Percentiles rank a stretch among this genome's conserved stretches.
Evolutionary conservation across 2,888 invertebrate genomes (phyloP).

Genomic region (Agrochola macilenta): DNA sequence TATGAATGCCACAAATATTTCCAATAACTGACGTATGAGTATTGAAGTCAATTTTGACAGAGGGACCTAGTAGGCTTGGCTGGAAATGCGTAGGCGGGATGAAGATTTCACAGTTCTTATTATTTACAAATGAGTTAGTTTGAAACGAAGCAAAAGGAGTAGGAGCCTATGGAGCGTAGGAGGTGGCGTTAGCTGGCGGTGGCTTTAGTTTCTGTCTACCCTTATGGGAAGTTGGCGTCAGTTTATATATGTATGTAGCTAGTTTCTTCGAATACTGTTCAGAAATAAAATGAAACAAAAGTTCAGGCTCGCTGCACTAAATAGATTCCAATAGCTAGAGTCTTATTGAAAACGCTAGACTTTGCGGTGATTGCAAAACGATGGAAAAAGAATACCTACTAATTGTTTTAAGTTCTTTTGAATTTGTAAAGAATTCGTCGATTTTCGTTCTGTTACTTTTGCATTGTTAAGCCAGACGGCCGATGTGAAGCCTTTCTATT

Average conservation of each 20-base stretch:
- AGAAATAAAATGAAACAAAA: conserved; percentile 29
- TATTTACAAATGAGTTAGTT: conserved; percentile 2
- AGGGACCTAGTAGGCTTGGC: not conserved
- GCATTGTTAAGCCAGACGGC: conserved; percentile 40
- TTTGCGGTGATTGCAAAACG: conserved; percentile 57
- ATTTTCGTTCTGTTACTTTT: conserved; percentile 49
- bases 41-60: conserved; percentile 2
- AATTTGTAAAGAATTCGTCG: conserved; percentile 44
- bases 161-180: too few species aligned
- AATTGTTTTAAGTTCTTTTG: conserved; percentile 53
- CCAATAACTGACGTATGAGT: conserved; percentile 1
- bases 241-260: not conserved
- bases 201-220: too few species aligned
- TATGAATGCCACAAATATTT: conserved; percentile 17
- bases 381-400: conserved; percentile 47
- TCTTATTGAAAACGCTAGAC: conserved; percentile 56
- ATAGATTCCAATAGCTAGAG: conserved; percentile 51
- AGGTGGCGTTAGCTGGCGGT: too few species aligned
- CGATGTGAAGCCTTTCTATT: conserved; percentile 35
- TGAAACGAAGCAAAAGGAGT: too few species aligned
- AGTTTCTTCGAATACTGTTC: not conserved
- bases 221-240: too few species aligned
- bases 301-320: conserved; percentile 32
- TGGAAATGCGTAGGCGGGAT: not conserved
- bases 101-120: not conserved